Conservation (phyloP, 2,888 invertebrate species). For the Drosophila koepferae region DNA sequence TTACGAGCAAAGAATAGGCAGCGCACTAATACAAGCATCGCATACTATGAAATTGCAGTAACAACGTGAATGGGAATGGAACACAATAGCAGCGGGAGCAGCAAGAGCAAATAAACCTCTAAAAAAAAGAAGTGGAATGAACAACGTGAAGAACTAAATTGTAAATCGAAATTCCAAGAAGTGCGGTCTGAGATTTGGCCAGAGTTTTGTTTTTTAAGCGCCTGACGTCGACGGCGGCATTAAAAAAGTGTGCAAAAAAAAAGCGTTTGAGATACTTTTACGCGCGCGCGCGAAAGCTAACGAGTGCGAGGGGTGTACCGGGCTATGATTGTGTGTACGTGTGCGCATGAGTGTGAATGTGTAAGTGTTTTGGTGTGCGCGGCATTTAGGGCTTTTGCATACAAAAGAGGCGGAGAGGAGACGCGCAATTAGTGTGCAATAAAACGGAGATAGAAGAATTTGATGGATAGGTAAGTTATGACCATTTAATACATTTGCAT, state of each 20-base stretch:
- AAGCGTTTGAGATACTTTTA: constrained; percentile 73
- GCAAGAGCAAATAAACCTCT: constrained; percentile 49
- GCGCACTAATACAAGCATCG: constrained; percentile 51
- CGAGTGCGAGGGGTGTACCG: constrained; percentile 40
- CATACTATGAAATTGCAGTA: constrained; percentile 67
- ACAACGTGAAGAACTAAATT: constrained; percentile 73
- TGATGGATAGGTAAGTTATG: constrained; percentile 50
- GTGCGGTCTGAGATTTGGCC: constrained; percentile 62
- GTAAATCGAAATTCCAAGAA: constrained; percentile 81
- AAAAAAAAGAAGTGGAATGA: constrained; percentile 41
- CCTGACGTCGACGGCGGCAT: constrained; percentile 50
- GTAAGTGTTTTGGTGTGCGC: constrained; percentile 3
- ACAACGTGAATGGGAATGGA: constrained; percentile 73
- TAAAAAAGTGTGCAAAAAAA: constrained; percentile 62
- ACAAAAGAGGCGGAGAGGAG: constrained; percentile 38
- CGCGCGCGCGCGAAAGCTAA: constrained; percentile 70
- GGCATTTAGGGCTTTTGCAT: constrained; percentile 55
- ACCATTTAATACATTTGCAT: constrained; percentile 51
- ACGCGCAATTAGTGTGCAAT: constrained; percentile 68
- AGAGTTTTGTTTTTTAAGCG: constrained; percentile 50
- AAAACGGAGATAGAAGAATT: constrained; percentile 40
- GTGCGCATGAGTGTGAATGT: constrained; percentile 8
- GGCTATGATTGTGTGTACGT: constrained; percentile 13
- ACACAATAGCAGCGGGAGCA: constrained; percentile 63
- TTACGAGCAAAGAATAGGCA: constrained; percentile 71